Base-by-base conservation (phyloP, 2,888 invertebrate genomes). In the Marronus borbonicus region DNA sequence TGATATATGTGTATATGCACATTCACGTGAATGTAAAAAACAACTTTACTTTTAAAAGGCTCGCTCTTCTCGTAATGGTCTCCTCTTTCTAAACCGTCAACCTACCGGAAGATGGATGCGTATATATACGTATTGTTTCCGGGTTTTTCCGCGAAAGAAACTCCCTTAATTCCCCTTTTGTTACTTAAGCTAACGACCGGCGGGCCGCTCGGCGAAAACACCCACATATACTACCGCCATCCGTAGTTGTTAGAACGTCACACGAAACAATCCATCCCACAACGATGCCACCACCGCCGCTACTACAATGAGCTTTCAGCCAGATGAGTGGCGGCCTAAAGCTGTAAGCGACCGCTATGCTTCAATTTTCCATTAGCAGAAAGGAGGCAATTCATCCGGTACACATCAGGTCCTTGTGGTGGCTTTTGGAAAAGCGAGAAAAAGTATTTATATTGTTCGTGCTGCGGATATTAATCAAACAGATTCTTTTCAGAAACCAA, bases 121-220 rank as follows among this genome's bases (percentile, higher is more conserved):
- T 88, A 87, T 88, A 70, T 39, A 70, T 70, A 88, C 88, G 88
- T 87, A 88, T 88, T 88, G 88, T 88, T 88, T 88, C 88, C 88
- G 87, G 88, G 86, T 83, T 60, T 68, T 64, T 83, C 84, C 83
- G 83, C 84, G 85, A 88, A 88, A 88, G 88, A 88, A 88, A 87
- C 87, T 88, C 87, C 86, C 88, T 87, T 88, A 88, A 88, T 88
- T 87, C 87, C 85, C 85, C 85, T 85, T 68, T 44, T 86, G 87
- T 88, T 88, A 88, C 88, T 88, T 88, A 88, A 83, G 87, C 87
- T 88, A 88, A 88, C 88, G 87, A 87, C 85, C 86, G 24, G 12
- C 64, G 52, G 50, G 58, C 20, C 31, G 17, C n/a, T 70, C 55
- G 7, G n/a, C 52, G 17, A 28, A 10, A n/a, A 50, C 52, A 44